Percentiles rank a stretch among this genome's conserved stretches.
Evolutionary conservation across 30 jellyfish, hydroid and myxozoan genomes (phyloP).

Genomic region (Rhopilema esculentum): DNA sequence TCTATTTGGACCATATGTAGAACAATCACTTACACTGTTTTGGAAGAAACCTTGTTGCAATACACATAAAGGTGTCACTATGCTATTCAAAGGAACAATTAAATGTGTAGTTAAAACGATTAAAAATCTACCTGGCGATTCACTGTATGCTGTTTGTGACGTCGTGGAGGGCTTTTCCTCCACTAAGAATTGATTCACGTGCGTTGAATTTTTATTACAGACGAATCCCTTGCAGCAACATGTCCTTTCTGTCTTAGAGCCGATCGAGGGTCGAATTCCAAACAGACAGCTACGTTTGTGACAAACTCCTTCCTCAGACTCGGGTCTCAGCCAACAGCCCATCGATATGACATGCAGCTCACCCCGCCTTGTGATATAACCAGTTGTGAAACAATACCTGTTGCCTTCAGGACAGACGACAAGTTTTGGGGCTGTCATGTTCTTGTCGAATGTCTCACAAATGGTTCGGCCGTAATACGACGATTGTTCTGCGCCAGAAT

Average conservation of each 20-base stretch:
- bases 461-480: conserved; percentile 33
- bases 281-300: conserved; percentile 36
- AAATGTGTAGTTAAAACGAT: too few relatives aligned
- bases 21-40: too few relatives aligned
- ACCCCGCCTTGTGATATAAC: conserved; percentile 25
- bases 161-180: conserved; percentile 15
- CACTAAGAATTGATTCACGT: conserved; percentile 3
- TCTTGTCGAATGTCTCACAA: conserved; percentile 37
- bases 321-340: conserved; percentile 61
- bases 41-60: too few relatives aligned
- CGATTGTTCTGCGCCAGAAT: not conserved
- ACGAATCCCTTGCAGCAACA: conserved; percentile 75
- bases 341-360: conserved; percentile 13
- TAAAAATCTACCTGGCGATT: conserved; percentile 40
- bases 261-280: conserved; percentile 12
- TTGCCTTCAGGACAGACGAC: conserved; percentile 52
- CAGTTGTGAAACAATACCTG: conserved; percentile 61
- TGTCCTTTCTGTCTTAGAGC: conserved; percentile 4
- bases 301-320: conserved; percentile 48
- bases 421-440: conserved; percentile 13
- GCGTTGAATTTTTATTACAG: conserved; percentile 61
- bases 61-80: too few relatives aligned
- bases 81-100: too few relatives aligned
- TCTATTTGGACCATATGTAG: too few relatives aligned
- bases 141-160: conserved; percentile 5